These are phyloP conservation scores for Poecilobothrus nobilitatus DNA, from an alignment of 2,888 invertebrate genomes.

Conservation along the genomic window DNA sequence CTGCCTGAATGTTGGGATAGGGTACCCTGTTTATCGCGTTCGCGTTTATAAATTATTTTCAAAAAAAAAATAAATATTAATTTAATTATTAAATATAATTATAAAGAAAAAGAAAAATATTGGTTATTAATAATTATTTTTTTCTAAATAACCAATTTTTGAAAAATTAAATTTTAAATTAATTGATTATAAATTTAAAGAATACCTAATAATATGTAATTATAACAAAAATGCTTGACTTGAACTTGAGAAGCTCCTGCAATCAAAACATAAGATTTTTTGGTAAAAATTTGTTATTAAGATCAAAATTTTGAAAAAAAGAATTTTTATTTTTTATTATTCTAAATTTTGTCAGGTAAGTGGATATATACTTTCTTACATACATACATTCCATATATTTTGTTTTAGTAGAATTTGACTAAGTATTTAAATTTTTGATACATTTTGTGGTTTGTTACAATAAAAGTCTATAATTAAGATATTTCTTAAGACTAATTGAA, in stretches of 20 bases:
- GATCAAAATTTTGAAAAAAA: no score
- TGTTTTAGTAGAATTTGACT: no score
- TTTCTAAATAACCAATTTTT: conserved; percentile 18
- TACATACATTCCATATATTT: no score
- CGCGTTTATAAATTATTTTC: conserved; percentile 28
- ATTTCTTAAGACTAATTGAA: no score
- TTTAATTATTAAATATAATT: conserved; percentile 26
- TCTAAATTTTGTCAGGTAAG: no score
- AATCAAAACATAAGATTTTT: background rate
- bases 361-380: no score
- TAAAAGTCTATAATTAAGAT: no score
- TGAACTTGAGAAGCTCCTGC: conserved; percentile 34
- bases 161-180: conserved; percentile 20
- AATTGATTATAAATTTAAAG: conserved; percentile 16
- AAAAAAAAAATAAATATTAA: conserved; percentile 24
- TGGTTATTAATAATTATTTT: conserved; percentile 15
- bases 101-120: conserved; percentile 20
- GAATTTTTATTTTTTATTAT: no score
- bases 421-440: no score
- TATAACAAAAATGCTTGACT: conserved; percentile 32
- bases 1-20: conserved; percentile 98
- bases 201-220: conserved; percentile 13
- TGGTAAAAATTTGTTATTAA: no score
- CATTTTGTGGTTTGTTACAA: no score
- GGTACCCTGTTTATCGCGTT: conserved; percentile 69